These are phyloP conservation scores for Laticauda colubrina DNA, from an alignment of 2,113 vertebrate species.

Conservation along the genomic window DNA sequence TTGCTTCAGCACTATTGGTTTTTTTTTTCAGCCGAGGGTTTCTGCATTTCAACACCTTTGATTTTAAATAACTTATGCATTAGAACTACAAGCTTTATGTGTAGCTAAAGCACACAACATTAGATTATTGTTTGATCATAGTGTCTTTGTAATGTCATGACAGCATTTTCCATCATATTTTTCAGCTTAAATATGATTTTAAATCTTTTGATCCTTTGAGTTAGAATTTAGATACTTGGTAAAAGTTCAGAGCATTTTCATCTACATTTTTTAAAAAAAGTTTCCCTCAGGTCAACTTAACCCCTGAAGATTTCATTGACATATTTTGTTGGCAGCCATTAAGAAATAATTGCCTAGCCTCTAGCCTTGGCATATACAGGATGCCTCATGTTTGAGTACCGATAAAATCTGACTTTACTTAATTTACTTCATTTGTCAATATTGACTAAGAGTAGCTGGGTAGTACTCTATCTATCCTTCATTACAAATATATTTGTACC, in stretches of 20 bases:
- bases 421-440: not conserved
- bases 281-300: not conserved
- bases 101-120: not conserved
- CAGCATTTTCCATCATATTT: not conserved
- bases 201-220: not conserved
- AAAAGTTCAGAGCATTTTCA: not conserved
- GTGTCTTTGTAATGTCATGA: not conserved
- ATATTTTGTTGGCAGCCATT: not conserved
- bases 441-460: not conserved
- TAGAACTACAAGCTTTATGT: not conserved
- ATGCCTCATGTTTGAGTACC: not conserved
- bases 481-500: not conserved
- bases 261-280: not conserved
- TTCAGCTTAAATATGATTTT: not conserved
- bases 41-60: not conserved
- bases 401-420: not conserved
- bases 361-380: not conserved
- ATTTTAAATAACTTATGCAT: not conserved
- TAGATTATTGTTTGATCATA: not conserved
- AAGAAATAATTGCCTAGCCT: not conserved
- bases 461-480: not conserved
- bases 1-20: not conserved
- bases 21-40: not conserved
- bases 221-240: not conserved
- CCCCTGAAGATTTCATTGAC: not conserved